These are phyloP conservation scores for Buphagus erythrorhynchus DNA, from an alignment of 2,797 vertebrate species.

Conservation along the genomic window DNA sequence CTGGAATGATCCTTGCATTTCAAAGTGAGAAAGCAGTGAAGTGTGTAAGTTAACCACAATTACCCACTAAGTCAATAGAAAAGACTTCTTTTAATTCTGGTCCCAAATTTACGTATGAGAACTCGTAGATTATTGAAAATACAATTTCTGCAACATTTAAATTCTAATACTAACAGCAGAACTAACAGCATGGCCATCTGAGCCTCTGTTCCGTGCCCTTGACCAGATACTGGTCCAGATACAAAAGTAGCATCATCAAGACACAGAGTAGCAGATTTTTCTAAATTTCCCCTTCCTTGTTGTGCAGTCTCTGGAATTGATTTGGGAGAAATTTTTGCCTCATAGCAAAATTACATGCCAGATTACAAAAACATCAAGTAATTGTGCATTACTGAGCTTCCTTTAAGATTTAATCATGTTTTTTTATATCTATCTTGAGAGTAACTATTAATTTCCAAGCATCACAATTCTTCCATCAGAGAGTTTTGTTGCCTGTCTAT, in stretches of 20 bases:
- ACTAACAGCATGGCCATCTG: background rate
- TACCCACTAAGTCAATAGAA: background rate
- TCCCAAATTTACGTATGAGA: background rate
- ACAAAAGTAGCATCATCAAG: background rate
- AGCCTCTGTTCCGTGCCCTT: background rate
- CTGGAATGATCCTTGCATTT: background rate
- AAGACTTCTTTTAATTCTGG: background rate
- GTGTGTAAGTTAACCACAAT: background rate
- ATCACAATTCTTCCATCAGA: background rate
- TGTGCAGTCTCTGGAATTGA: background rate
- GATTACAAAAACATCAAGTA: background rate
- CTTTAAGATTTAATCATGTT: background rate
- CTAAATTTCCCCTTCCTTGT: background rate
- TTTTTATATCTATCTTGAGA: background rate
- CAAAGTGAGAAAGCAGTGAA: background rate
- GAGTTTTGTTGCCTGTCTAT: background rate
- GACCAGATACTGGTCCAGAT: background rate
- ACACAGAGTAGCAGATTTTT: background rate
- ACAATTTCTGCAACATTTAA: background rate
- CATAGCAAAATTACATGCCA: background rate
- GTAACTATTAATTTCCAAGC: background rate
- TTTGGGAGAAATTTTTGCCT: background rate
- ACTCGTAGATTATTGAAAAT: background rate
- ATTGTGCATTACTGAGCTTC: background rate
- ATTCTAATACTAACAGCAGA: background rate